Percentiles rank a stretch among this genome's conserved stretches.
Evolutionary conservation across 2,888 invertebrate genomes (phyloP).

Genomic region (Drosophila falleni): DNA sequence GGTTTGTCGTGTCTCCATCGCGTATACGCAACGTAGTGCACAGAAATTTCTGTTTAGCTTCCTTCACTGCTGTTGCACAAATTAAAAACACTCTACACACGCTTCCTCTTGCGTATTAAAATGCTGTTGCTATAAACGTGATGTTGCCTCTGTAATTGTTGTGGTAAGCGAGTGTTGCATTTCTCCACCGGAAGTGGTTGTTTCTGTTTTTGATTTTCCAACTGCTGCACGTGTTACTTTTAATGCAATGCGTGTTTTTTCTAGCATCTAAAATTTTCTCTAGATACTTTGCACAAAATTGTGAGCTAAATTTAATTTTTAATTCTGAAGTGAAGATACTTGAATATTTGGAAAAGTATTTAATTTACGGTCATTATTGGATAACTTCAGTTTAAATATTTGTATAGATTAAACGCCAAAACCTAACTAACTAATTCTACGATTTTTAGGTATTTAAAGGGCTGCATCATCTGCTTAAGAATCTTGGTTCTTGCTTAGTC

Average conservation of each 20-base stretch:
- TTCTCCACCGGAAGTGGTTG: slow-evolving; percentile 3
- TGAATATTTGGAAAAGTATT: neutral
- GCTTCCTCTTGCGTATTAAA: slow-evolving; percentile 62
- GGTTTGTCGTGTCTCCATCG: slow-evolving; percentile 22
- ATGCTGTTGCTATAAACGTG: slow-evolving; percentile 68
- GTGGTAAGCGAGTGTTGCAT: slow-evolving; percentile 28
- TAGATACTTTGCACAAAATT: neutral
- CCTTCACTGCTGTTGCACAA: slow-evolving; percentile 54
- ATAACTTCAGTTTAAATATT: neutral
- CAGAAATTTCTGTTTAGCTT: slow-evolving; percentile 10
- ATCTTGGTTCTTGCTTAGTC: slow-evolving; percentile 17
- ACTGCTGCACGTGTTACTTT: slow-evolving; percentile 49
- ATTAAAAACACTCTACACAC: slow-evolving; percentile 63
- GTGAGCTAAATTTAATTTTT: slow-evolving; percentile 12
- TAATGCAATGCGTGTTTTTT: slow-evolving; percentile 15
- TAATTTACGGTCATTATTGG: neutral
- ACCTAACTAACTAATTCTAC: neutral
- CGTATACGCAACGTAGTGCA: slow-evolving; percentile 55
- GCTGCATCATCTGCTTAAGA: neutral
- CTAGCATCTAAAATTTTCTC: slow-evolving; percentile 14
- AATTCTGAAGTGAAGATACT: neutral
- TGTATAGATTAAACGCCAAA: neutral
- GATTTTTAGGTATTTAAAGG: too few relatives aligned
- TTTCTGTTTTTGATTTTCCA: slow-evolving; percentile 33
- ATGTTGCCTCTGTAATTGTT: slow-evolving; percentile 61